Evolutionary conservation across 2,888 invertebrate species (phyloP).

Genomic region (Cryptops parisi): DNA sequence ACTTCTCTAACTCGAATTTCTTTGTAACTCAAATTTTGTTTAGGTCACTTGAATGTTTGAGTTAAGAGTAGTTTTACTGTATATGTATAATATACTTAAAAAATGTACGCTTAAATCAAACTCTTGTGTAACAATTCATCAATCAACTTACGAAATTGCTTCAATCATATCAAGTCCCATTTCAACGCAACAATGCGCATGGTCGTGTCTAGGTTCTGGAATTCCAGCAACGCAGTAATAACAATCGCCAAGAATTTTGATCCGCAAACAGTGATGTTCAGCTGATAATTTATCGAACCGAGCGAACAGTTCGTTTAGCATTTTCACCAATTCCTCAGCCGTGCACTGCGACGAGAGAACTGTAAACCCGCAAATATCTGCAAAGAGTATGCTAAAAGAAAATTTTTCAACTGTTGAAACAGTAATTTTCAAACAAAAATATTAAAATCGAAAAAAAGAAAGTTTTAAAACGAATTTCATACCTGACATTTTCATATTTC

Average conservation of each 20-base stretch:
- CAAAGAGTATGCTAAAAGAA: constrained; percentile 65
- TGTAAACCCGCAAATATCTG: constrained; percentile 86
- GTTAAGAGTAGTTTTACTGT: no score
- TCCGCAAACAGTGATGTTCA: constrained; percentile 89
- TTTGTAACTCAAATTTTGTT: background rate
- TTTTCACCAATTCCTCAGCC: constrained; percentile 73
- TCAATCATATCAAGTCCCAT: constrained; percentile 99
- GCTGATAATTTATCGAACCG: constrained; percentile 78
- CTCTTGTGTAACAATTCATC: background rate
- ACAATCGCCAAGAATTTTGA: constrained; percentile 90
- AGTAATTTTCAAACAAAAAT: background rate
- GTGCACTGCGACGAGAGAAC: constrained; percentile 82
- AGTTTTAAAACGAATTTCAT: constrained; percentile 19
- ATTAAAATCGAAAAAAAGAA: background rate
- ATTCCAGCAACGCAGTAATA: constrained; percentile 93
- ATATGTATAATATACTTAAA: no score
- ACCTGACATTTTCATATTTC: constrained; percentile 95
- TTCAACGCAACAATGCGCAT: constrained; percentile 92
- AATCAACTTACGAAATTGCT: constrained; percentile 85
- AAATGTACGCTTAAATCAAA: no score
- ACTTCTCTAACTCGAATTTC: no score
- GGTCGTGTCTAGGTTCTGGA: constrained; percentile 82
- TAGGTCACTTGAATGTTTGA: background rate
- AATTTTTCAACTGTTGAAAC: constrained; percentile 18
- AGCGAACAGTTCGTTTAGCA: constrained; percentile 78